Evolutionary conservation across 2,888 invertebrate species (phyloP).

Genomic region (Aleiodes leptofemur): DNA sequence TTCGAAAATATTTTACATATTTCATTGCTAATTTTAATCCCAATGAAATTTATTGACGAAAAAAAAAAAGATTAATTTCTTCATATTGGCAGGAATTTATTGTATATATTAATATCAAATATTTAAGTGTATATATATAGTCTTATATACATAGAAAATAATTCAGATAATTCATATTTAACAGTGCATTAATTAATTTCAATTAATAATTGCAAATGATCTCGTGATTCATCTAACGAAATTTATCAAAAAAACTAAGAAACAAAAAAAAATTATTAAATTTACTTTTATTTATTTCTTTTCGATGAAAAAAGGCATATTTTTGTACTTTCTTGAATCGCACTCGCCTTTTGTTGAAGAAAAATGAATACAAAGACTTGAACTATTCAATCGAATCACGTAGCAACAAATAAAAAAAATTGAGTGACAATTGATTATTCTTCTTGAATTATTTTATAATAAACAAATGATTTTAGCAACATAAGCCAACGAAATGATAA

Average conservation of each 20-base stretch:
- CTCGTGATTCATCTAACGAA: slow-evolving; percentile 3
- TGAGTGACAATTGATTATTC: too few species aligned
- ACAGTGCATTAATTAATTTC: slow-evolving; percentile 9
- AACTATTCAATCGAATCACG: too few species aligned
- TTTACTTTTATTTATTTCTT: not conserved
- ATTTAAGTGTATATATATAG: slow-evolving; percentile 42
- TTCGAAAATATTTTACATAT: not conserved
- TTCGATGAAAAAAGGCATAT: not conserved
- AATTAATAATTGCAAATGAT: slow-evolving; percentile 26
- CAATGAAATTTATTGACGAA: not conserved
- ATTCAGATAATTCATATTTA: not conserved
- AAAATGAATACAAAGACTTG: not conserved
- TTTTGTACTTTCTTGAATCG: slow-evolving; percentile 42
- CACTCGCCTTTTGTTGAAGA: slow-evolving; percentile 12
- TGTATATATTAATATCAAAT: slow-evolving; percentile 41
- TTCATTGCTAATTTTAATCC: not conserved
- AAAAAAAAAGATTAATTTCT: not conserved
- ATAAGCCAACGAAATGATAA: too few species aligned
- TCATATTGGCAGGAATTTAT: slow-evolving; percentile 33
- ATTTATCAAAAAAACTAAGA: not conserved
- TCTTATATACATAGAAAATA: slow-evolving; percentile 46
- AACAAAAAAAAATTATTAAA: not conserved
- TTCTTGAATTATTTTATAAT: too few species aligned
- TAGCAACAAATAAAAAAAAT: too few species aligned
- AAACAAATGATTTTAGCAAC: too few species aligned